These are phyloP conservation scores for Arvicanthis niloticus DNA, from an alignment of 2,113 vertebrate genomes.

Conservation along the genomic window DNA sequence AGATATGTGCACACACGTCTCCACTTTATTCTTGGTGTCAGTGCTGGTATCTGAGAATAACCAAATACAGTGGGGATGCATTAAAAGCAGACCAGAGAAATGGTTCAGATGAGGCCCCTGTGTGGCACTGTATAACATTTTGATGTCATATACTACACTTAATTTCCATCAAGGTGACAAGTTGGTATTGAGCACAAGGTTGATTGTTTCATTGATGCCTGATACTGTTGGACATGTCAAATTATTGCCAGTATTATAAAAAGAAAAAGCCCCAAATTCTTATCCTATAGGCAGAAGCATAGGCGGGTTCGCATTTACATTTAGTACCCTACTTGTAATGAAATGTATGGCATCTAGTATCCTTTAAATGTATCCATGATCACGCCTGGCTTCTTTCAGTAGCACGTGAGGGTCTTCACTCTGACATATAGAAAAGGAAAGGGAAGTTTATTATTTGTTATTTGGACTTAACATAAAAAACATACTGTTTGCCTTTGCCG, in stretches of 20 bases:
- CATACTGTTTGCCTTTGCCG: not conserved
- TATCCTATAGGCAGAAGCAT: not conserved
- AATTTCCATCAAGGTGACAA: not conserved
- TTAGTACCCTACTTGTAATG: not conserved
- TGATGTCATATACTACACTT: not conserved
- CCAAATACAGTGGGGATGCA: not conserved
- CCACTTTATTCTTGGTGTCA: not conserved
- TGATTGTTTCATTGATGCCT: not conserved
- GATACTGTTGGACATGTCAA: not conserved
- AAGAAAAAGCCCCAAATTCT: not conserved
- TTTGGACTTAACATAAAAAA: not conserved
- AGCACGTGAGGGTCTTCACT: not conserved
- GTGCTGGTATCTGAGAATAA: not conserved
- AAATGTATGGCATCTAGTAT: not conserved
- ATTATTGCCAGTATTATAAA: not conserved
- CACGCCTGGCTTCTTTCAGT: not conserved
- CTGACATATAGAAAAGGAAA: slow-evolving; percentile 51
- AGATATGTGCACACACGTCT: not conserved
- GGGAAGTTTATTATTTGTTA: slow-evolving; percentile 36
- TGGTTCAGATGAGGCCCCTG: not conserved
- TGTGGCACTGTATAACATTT: not conserved
- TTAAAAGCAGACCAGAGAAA: slow-evolving; percentile 23
- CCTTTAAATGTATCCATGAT: not conserved
- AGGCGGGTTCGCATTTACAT: not conserved
- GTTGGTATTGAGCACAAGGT: not conserved